Conservation (phyloP, 2,797 vertebrate species). For the Gouania willdenowi region DNA sequence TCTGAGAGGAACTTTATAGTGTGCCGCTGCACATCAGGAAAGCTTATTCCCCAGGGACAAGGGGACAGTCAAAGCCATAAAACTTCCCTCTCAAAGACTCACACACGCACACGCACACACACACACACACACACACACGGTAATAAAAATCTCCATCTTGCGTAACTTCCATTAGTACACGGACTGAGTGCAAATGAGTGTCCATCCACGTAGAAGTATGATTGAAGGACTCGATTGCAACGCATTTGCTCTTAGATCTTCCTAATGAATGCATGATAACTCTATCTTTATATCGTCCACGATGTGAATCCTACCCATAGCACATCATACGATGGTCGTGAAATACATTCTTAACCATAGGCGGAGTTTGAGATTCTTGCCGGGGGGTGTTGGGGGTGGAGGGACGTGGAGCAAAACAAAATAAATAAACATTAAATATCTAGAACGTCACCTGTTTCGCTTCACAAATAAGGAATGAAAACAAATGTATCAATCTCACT, state of each 20-base stretch:
- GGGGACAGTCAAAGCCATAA: slow-evolving; percentile 24
- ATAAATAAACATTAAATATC: too few species aligned
- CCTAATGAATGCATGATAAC: too few species aligned
- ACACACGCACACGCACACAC: background rate
- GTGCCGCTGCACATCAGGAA: slow-evolving; percentile 16
- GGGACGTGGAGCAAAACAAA: too few species aligned
- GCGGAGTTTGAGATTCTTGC: too few species aligned
- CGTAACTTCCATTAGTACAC: slow-evolving; percentile 35
- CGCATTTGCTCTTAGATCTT: slow-evolving; percentile 28
- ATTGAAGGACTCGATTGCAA: slow-evolving; percentile 16
- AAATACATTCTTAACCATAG: too few species aligned
- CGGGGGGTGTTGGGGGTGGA: too few species aligned
- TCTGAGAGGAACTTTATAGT: slow-evolving; percentile 17
- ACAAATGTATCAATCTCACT: too few species aligned
- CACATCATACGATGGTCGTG: too few species aligned
- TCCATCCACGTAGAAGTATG: slow-evolving; percentile 32
- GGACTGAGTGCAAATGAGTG: slow-evolving; percentile 41
- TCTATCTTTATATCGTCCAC: too few species aligned
- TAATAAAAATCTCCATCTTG: slow-evolving; percentile 38
- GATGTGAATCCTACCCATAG: too few species aligned
- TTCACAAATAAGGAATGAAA: too few species aligned
- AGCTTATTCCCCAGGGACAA: slow-evolving; percentile 20
- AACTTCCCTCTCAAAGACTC: background rate
- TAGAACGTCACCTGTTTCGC: too few species aligned
- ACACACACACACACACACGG: slow-evolving; percentile 17